phyloP scores from a whole-genome alignment of 2,797 vertebrate species.

The Capromys pilorides region DNA sequence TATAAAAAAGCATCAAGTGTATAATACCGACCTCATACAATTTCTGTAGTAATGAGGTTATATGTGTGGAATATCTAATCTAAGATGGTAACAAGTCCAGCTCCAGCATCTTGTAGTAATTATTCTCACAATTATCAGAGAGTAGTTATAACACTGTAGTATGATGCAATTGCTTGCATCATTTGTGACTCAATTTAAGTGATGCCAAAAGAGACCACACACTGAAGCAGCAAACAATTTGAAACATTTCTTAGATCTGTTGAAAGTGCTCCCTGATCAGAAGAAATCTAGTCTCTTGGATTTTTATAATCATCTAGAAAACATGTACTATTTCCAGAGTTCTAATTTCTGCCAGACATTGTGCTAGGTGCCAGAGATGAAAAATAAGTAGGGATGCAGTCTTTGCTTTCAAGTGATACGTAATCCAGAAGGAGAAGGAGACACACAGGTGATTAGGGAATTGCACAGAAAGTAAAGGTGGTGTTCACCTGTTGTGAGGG shows the following conservation, averaged over 20 bases:
- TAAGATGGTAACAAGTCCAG: neutral
- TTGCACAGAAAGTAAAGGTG: neutral
- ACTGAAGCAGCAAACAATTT: neutral
- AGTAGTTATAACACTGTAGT: conserved; percentile 27
- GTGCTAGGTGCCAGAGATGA: neutral
- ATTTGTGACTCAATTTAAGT: neutral
- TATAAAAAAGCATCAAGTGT: neutral
- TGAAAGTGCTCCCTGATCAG: conserved; percentile 35
- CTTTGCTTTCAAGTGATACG: neutral
- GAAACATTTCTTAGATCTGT: conserved; percentile 38
- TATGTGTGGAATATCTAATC: neutral
- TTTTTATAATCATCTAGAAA: conserved; percentile 28
- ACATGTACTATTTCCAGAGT: conserved; percentile 52
- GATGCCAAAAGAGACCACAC: conserved; percentile 53
- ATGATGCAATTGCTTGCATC: conserved; percentile 20
- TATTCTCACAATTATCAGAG: conserved; percentile 39
- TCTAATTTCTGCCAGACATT: conserved; percentile 54
- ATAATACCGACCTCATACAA: neutral
- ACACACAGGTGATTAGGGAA: neutral
- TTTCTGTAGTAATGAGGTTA: neutral
- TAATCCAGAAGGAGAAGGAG: conserved; percentile 24
- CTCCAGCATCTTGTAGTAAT: conserved; percentile 18
- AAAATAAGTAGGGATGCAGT: conserved; percentile 17
- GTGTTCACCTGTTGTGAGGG: accelerated
- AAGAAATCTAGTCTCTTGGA: conserved; percentile 50